Evolutionary conservation across 2,888 invertebrate species (phyloP).

Genomic region (Alloscopus bannaensis): DNA sequence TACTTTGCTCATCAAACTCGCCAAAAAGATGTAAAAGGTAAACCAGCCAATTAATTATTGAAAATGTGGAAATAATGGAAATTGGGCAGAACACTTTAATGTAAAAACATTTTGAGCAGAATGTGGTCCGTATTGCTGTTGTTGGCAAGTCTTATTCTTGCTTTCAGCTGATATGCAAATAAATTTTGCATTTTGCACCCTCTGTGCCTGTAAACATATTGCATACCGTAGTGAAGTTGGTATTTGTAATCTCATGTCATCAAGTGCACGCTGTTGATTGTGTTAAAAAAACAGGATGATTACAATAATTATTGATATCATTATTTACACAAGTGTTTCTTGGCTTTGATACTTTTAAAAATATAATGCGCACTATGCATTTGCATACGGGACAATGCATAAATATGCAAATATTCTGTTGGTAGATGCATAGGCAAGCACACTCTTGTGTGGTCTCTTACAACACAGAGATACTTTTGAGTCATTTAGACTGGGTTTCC

Average conservation of each 20-base stretch:
- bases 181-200: not conserved
- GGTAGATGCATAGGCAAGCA: not conserved
- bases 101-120: not conserved
- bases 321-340: conserved; percentile 10
- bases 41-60: conserved; percentile 48
- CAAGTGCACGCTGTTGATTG: not conserved
- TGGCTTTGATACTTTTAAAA: conserved; percentile 8
- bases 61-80: conserved; percentile 15
- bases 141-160: conserved; percentile 15
- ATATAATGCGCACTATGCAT: not conserved
- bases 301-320: conserved; percentile 18
- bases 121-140: not conserved
- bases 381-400: conserved; percentile 4
- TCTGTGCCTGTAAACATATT: not conserved
- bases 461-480: too few species aligned
- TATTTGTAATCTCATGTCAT: not conserved
- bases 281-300: not conserved
- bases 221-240: not conserved
- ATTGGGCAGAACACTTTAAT: not conserved
- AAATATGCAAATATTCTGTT: not conserved
- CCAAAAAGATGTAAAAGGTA: not conserved
- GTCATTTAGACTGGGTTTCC: too few species aligned
- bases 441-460: conserved; percentile 13
- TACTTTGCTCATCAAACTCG: too few species aligned
- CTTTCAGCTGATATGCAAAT: not conserved